phyloP scores from a whole-genome alignment of 2,113 vertebrate genomes.

The Dendrocopos noguchii region DNA sequence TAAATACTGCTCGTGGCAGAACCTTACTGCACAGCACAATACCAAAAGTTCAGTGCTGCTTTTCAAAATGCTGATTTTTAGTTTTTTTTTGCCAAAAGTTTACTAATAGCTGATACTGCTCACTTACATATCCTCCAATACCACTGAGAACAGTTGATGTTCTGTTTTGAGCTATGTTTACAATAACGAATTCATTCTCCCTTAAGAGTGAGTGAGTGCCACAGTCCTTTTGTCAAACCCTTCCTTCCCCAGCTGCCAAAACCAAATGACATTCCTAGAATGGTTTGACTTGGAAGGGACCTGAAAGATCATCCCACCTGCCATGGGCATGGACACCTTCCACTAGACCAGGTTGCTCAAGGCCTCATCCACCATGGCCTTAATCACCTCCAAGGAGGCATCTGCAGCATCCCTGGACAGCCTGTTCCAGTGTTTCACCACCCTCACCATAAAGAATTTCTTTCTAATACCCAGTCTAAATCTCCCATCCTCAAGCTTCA shows the following conservation, averaged over 20 bases:
- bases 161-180: neutral
- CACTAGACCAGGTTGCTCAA: no score
- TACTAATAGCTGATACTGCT: neutral
- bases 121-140: neutral
- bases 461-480: no score
- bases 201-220: neutral
- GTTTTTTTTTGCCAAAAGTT: neutral
- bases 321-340: no score
- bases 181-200: neutral
- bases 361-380: no score
- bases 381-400: no score
- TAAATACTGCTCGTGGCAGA: neutral
- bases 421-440: no score
- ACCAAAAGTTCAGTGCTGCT: neutral
- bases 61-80: neutral
- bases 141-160: neutral
- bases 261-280: neutral
- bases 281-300: no score
- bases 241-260: neutral
- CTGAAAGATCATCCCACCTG: no score
- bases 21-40: neutral
- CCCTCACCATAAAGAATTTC: no score
- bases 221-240: neutral
- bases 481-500: no score
- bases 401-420: no score